Percentiles rank a stretch among this genome's conserved stretches.
phyloP scores from a whole-genome alignment of 2,797 vertebrate species.

The Sebastes wilsoni region DNA sequence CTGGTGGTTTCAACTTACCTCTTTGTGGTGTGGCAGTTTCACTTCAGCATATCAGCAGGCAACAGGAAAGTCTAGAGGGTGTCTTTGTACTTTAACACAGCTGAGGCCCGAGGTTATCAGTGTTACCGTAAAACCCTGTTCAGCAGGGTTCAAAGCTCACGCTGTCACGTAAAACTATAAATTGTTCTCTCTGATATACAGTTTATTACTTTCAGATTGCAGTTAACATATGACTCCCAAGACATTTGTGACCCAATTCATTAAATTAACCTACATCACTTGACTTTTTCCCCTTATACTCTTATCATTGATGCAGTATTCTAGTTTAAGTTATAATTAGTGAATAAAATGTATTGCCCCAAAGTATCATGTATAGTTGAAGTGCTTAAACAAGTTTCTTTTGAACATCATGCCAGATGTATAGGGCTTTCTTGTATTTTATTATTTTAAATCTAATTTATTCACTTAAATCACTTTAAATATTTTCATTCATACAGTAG shows the following conservation, averaged over 20 bases:
- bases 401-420: not conserved
- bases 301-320: not conserved
- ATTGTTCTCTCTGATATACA: not conserved
- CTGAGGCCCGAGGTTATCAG: not conserved
- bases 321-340: not conserved
- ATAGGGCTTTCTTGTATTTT: not conserved
- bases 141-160: conserved; percentile 43
- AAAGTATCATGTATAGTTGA: not conserved
- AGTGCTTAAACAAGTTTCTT: not conserved
- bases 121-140: not conserved
- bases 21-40: conserved; percentile 37
- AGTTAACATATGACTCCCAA: not conserved
- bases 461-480: not conserved
- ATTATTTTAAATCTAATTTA: not conserved
- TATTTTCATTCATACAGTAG: not conserved
- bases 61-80: not conserved
- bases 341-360: not conserved
- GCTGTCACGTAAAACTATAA: not conserved
- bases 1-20: conserved; percentile 44
- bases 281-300: not conserved
- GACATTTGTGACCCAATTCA: not conserved
- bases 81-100: not conserved
- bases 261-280: not conserved
- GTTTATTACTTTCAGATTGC: not conserved
- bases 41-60: not conserved